Evolutionary conservation across 2,888 invertebrate species (phyloP), one percentile per base, ranked within the genome.

Genomic region (Scelioninae gen. 2): DNA sequence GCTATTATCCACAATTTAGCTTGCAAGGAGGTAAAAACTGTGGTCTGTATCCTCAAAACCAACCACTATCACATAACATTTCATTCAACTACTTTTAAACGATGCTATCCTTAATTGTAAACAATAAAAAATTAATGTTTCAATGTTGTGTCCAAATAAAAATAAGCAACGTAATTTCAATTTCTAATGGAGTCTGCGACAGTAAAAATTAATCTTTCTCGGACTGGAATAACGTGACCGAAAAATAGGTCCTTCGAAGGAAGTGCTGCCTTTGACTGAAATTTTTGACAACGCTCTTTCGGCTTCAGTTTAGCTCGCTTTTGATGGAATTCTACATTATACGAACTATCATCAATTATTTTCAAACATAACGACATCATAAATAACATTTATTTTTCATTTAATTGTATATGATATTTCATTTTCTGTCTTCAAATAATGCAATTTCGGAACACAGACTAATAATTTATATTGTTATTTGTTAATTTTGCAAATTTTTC

Each of bases 1-100:
- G 95, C 95, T 79, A 92, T 96, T 77, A 91, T 96, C 80, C 93
- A 95, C 88, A 96, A 96, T 88, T 89, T 96, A 81, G 95, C 95
- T 86, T 93, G 94, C 90, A 96, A 96, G 92, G 96, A 96, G 93
- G 96, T 96, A 90, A 96, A 96, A 91, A 94, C 96, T 87, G 96
- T 96, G 94, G 96, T 96, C 92, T 90, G 95, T 94, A 92, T 92
- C 91, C 84, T 82, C 76, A 73, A n/a, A 73, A 60, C 57, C 68
- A 68, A 55, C 68, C 18, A 58, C 71, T 69, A 18, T 68, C 46
- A 61, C 50, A 57, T 71, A 68, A 68, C 60, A 65, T 50, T 18
- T 72, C 65, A 50, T 61, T 52, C 48, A 57, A n/a, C 41, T 35
- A 53, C 16, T 64, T 64, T 37, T 39, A 53, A 65, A 45, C 11